Percentiles rank a stretch among this genome's conserved stretches.
phyloP scores from a whole-genome alignment of 2,113 vertebrate genomes.

The Apodemus sylvaticus region DNA sequence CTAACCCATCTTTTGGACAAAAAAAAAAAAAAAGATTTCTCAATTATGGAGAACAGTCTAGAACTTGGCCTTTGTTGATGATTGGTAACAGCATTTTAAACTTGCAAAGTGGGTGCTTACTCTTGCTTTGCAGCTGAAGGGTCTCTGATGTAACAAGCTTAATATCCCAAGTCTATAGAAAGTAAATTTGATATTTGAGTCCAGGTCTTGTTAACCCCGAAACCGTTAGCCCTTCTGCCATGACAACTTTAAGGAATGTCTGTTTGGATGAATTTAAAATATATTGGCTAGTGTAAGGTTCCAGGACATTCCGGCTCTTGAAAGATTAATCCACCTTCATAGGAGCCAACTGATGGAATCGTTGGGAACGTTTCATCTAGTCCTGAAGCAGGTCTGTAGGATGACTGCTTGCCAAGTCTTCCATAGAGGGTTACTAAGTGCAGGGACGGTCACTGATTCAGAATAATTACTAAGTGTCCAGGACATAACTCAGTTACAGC shows the following conservation, averaged over 20 bases:
- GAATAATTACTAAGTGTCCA: neutral
- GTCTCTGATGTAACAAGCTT: neutral
- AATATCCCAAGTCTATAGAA: neutral
- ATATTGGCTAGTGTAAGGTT: neutral
- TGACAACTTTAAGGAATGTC: conserved; percentile 13
- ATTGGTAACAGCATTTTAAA: conserved; percentile 52
- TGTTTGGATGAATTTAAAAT: conserved; percentile 50
- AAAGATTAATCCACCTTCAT: neutral
- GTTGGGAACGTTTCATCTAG: neutral
- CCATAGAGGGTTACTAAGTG: conserved; percentile 24
- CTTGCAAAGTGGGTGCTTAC: neutral
- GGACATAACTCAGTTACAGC: conserved; percentile 30
- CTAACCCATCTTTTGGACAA: conserved; percentile 34
- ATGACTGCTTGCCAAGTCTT: neutral
- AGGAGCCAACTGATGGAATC: neutral
- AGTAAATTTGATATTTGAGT: conserved; percentile 21
- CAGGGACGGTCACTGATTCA: conserved; percentile 22
- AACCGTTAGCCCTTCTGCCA: neutral
- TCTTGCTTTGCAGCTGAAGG: neutral
- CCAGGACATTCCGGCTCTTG: conserved; percentile 33
- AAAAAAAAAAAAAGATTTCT: neutral
- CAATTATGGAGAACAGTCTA: neutral
- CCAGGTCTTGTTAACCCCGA: neutral
- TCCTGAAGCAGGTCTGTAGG: conserved; percentile 11
- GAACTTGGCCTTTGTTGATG: conserved; percentile 1